Base-by-base conservation (phyloP, 1,140 invertebrate genomes). In the Ceratina australensis region DNA sequence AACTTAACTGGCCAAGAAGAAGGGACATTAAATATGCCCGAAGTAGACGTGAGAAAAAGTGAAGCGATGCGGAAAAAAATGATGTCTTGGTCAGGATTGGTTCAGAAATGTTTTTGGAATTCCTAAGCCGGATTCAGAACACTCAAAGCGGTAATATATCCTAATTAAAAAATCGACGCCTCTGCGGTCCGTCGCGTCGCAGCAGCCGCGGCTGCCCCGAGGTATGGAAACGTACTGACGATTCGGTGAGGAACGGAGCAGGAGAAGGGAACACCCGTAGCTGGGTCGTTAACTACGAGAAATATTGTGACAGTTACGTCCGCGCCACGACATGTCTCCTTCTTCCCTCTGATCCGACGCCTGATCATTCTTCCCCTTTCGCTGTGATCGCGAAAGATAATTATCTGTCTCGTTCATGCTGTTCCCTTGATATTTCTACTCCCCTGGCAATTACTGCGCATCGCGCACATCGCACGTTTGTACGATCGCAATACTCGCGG, bases 101-200 rank as follows among this genome's bases (percentile, higher is more conserved):
- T 24, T 26, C 22, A 15, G 59, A 28, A 42, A 42, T 64, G 33
- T 78, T 72, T 72, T 50, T 69, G 13, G 72, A 74, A 74, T 18
- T n/a, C 68, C 52, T 18, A 71, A 57, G 28, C 69, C 69, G 76
- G 76, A 78, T 64, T 72, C 69, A 28, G 42, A 64, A 24, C 63
- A 67, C 57, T 42, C 50, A 16, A 66, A 66, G 57, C 54, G 24
- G 61, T 67, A 79, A 88, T 87, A 86, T 87, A 89, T 90, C 87
- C 86, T 88, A 89, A 89, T 90, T 90, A 90, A 90, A 90, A 90
- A 90, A 89, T 90, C 88, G 88, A 90, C 89, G 89, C 88, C 88
- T 90, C 81, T 82, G 60, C 82, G 88, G 80, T 88, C 88, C 80
- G 89, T 81, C 88, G 88, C 87, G 82, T 84, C 76, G 82, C 49